Evolutionary conservation across 2,797 vertebrate genomes (phyloP).

Genomic region (Lemur catta): DNA sequence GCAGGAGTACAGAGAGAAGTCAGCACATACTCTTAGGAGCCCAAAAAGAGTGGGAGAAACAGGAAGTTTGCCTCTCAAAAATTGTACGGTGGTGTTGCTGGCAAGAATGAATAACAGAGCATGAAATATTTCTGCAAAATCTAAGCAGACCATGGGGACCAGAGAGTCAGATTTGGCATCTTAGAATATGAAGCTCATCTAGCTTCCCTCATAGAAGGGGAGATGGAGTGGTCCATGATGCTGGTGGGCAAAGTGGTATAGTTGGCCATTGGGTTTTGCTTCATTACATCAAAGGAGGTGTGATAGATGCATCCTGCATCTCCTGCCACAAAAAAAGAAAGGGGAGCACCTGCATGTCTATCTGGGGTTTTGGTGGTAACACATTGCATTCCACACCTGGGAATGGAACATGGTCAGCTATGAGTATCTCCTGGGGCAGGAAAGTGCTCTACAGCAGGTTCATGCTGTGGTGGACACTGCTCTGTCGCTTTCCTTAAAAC

Average conservation of each 20-base stretch:
- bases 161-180: not conserved
- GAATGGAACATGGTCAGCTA: not conserved
- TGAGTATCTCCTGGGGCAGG: not conserved
- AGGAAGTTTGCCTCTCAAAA: not conserved
- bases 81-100: not conserved
- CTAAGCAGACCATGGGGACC: not conserved
- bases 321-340: not conserved
- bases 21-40: accelerated
- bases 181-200: not conserved
- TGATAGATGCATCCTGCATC: not conserved
- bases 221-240: conserved; percentile 84
- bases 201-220: conserved; percentile 88
- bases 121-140: not conserved
- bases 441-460: not conserved
- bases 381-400: not conserved
- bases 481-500: not conserved
- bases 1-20: not conserved
- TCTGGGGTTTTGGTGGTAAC: not conserved
- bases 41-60: not conserved
- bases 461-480: not conserved
- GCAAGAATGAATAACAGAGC: not conserved
- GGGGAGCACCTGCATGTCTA: not conserved
- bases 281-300: conserved; percentile 85
- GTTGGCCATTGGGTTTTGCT: conserved; percentile 84
- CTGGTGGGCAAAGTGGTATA: conserved; percentile 76